Percentiles rank a stretch among this genome's conserved stretches.
Conservation (phyloP, 2,888 invertebrate species). For the Lasioglossum malachurum region DNA sequence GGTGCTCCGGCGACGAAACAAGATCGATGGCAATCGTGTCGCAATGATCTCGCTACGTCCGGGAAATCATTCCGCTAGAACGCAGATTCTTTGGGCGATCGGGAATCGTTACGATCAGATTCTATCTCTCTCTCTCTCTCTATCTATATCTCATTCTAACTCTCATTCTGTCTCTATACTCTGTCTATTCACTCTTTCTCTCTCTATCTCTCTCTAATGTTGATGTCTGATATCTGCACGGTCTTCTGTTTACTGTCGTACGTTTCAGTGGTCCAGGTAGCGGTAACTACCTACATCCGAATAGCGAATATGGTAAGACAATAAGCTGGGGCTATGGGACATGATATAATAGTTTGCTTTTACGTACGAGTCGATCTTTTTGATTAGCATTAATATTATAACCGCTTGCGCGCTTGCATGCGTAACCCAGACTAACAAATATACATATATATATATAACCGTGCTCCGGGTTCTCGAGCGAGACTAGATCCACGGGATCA, state of each 20-base stretch:
- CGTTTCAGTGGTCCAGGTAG: slow-evolving; percentile 85
- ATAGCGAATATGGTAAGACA: slow-evolving; percentile 84
- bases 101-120: neutral
- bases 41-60: slow-evolving; percentile 8
- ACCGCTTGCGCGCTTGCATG: slow-evolving; percentile 67
- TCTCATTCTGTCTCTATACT: neutral
- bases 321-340: slow-evolving; percentile 76
- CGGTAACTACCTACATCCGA: slow-evolving; percentile 85
- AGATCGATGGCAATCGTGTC: slow-evolving; percentile 4
- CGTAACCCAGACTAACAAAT: slow-evolving; percentile 51
- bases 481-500: neutral
- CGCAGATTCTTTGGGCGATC: slow-evolving; percentile 8
- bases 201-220: neutral
- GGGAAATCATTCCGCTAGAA: neutral
- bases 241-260: slow-evolving; percentile 82
- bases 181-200: neutral
- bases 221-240: slow-evolving; percentile 57
- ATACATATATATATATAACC: slow-evolving; percentile 24
- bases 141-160: slow-evolving; percentile 20
- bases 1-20: neutral
- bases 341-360: slow-evolving; percentile 65
- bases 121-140: slow-evolving; percentile 29
- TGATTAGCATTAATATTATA: slow-evolving; percentile 43
- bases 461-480: neutral
- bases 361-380: slow-evolving; percentile 39